Evolutionary conservation across 2,888 invertebrate genomes (phyloP).

Genomic region (Neoitamus cyanurus): DNA sequence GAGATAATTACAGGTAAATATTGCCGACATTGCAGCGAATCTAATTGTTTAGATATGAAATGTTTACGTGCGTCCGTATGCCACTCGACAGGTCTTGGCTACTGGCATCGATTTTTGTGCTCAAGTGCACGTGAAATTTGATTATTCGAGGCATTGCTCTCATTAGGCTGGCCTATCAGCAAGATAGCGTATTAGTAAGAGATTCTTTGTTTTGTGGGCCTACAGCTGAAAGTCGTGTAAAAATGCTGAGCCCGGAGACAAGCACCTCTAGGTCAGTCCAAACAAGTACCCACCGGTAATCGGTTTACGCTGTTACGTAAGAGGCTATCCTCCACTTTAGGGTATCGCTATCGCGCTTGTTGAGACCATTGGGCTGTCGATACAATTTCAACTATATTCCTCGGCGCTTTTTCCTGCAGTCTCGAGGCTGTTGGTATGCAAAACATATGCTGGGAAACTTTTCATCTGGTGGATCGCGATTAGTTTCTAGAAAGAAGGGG

Average conservation of each 20-base stretch:
- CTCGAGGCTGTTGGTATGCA: neutral
- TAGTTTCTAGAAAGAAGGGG: neutral
- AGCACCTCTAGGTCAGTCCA: neutral
- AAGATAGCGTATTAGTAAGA: neutral
- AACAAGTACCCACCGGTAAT: neutral
- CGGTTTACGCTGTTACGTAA: neutral
- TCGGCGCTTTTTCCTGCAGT: neutral
- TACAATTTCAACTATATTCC: neutral
- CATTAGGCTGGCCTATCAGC: neutral
- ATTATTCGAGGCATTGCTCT: neutral
- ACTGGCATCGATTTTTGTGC: neutral
- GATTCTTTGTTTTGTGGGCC: neutral
- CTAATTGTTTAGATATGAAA: neutral
- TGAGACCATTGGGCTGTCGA: neutral
- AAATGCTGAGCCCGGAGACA: neutral
- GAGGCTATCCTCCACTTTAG: neutral
- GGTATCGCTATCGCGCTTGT: neutral
- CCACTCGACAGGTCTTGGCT: neutral
- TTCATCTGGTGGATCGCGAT: neutral
- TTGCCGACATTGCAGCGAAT: neutral
- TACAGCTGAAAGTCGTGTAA: neutral
- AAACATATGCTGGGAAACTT: neutral
- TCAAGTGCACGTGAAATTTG: constrained; percentile 1
- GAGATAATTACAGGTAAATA: neutral
- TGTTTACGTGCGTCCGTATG: neutral